Conservation (phyloP, 2,888 invertebrate genomes). For the Clistopyga incitator region DNA sequence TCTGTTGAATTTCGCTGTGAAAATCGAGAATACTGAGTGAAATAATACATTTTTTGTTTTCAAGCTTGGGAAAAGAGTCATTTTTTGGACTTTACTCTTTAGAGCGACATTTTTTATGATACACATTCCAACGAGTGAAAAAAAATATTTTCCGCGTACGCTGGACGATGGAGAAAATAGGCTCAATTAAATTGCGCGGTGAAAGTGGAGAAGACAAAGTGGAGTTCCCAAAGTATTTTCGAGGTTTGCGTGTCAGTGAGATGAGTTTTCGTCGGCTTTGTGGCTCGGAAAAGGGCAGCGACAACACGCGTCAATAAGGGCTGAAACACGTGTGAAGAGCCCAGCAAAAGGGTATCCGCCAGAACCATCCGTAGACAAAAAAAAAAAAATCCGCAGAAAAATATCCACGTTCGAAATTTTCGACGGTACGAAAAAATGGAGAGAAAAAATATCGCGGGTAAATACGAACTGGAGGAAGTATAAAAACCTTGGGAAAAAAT, state of each 20-base stretch:
- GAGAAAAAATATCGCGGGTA: too few species aligned
- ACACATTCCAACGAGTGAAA: constrained; percentile 9
- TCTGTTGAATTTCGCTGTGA: background rate
- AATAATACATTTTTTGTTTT: background rate
- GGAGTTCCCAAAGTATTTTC: constrained; percentile 1
- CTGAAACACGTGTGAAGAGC: constrained; percentile 11
- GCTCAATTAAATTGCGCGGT: background rate
- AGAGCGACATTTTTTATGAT: background rate
- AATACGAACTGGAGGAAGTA: too few species aligned
- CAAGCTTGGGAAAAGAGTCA: background rate
- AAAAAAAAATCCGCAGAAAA: too few species aligned
- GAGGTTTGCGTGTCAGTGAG: background rate
- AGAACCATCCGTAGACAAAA: too few species aligned
- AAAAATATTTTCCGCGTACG: background rate
- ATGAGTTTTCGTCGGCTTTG: background rate
- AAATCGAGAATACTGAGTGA: background rate
- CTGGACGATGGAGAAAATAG: background rate
- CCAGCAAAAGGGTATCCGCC: background rate
- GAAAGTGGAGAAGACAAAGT: background rate
- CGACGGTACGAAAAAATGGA: too few species aligned
- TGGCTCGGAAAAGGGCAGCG: background rate
- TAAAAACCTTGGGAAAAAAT: too few species aligned
- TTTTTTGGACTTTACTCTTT: background rate
- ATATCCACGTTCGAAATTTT: too few species aligned
- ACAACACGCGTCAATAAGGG: background rate